These are phyloP conservation scores for Acropternis orthonyx DNA, from an alignment of 2,797 vertebrate species.

Conservation along the genomic window DNA sequence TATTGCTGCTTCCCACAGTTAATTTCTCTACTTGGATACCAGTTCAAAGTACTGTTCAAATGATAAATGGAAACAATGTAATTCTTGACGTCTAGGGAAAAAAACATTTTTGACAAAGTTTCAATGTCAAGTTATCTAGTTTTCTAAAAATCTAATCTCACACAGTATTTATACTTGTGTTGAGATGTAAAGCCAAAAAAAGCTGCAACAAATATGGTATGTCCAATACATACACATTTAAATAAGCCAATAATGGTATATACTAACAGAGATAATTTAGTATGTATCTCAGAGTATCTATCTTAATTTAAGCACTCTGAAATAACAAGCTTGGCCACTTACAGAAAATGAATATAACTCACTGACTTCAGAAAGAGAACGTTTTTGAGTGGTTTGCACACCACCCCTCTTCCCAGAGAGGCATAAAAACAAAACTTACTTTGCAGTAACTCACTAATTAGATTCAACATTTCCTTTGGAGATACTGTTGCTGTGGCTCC, in stretches of 20 bases:
- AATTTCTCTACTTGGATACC: neutral
- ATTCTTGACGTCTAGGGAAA: neutral
- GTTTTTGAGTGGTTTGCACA: neutral
- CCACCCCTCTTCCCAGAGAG: conserved; percentile 73
- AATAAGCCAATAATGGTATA: neutral
- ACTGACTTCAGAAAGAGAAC: neutral
- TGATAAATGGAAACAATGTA: neutral
- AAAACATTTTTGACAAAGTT: neutral
- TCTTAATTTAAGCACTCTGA: neutral
- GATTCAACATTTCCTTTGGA: conserved; percentile 94
- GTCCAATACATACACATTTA: neutral
- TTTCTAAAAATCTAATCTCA: neutral
- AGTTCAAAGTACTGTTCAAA: neutral
- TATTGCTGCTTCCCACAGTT: neutral
- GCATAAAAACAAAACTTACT: conserved; percentile 79
- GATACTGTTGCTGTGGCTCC: conserved; percentile 85
- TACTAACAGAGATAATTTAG: neutral
- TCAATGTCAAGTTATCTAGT: neutral
- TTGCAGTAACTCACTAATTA: conserved; percentile 91
- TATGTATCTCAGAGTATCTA: neutral
- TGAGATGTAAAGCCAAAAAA: neutral
- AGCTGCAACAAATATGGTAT: neutral
- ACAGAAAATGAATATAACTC: neutral
- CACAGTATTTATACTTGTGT: neutral
- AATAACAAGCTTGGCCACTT: neutral